Percentiles rank a stretch among this genome's conserved stretches.
phyloP scores from a whole-genome alignment of 2,797 vertebrate genomes.

The Loriculus beryllinus region DNA sequence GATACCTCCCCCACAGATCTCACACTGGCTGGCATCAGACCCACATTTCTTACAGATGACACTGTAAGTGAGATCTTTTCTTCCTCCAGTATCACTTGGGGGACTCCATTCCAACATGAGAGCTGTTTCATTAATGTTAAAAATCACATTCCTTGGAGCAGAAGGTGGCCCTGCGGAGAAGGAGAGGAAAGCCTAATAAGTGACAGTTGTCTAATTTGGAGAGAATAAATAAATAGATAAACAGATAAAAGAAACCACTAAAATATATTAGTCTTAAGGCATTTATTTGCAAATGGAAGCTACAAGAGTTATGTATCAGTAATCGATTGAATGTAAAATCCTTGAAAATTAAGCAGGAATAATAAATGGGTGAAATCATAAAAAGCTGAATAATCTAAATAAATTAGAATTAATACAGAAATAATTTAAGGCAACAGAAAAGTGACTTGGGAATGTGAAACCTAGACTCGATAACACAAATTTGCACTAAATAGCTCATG shows the following conservation, averaged over 20 bases:
- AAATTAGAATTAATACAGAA: not conserved
- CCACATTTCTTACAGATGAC: slow-evolving; percentile 91
- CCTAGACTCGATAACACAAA: not conserved
- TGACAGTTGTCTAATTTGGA: accelerated
- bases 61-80: slow-evolving; percentile 94
- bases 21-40: slow-evolving; percentile 80
- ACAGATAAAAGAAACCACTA: not conserved
- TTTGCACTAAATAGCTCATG: not conserved
- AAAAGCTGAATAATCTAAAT: not conserved
- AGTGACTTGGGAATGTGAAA: not conserved
- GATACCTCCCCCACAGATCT: slow-evolving; percentile 89
- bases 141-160: slow-evolving; percentile 89
- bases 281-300: not conserved
- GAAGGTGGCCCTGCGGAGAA: slow-evolving; percentile 88
- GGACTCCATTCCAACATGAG: slow-evolving; percentile 95
- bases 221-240: not conserved
- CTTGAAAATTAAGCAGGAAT: not conserved
- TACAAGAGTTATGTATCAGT: not conserved
- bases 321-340: not conserved
- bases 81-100: slow-evolving; percentile 90
- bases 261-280: not conserved
- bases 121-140: slow-evolving; percentile 93
- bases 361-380: not conserved
- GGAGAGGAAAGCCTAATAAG: not conserved
- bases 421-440: not conserved